phyloP scores from a whole-genome alignment of 2,113 vertebrate species.

The Ammodytes dubius region DNA sequence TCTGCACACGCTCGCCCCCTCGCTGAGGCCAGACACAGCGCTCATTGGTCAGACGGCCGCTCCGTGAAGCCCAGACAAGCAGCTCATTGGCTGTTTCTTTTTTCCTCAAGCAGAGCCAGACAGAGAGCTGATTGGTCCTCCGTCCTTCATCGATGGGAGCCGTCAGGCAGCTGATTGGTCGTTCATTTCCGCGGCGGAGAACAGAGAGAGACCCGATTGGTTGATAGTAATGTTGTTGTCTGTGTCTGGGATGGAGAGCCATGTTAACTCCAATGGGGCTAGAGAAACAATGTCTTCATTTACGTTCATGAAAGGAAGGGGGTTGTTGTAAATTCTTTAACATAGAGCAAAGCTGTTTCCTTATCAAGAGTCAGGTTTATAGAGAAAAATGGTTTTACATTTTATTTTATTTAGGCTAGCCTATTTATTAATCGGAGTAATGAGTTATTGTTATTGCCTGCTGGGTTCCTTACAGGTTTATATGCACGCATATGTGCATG shows the following conservation, averaged over 20 bases:
- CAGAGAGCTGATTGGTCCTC: slow-evolving; percentile 54
- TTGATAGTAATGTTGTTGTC: slow-evolving; percentile 82
- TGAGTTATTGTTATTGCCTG: neutral
- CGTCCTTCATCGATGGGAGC: neutral
- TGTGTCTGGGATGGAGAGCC: slow-evolving; percentile 80
- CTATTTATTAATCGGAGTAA: neutral
- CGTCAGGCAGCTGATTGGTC: slow-evolving; percentile 50
- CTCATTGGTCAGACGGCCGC: slow-evolving; percentile 76
- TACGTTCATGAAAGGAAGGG: neutral
- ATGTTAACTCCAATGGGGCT: slow-evolving; percentile 55
- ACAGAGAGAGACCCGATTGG: slow-evolving; percentile 59
- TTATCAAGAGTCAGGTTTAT: neutral
- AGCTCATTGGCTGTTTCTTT: slow-evolving; percentile 45
- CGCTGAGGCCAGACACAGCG: slow-evolving; percentile 74
- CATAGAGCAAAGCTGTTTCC: too few species aligned
- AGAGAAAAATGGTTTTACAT: too few species aligned
- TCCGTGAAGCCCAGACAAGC: slow-evolving; percentile 25
- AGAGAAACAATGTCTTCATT: slow-evolving; percentile 45
- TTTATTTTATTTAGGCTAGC: too few species aligned
- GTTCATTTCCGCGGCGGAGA: slow-evolving; percentile 61
- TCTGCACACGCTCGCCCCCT: slow-evolving; percentile 78
- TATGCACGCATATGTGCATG: slow-evolving; percentile 12
- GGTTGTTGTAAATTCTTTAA: neutral
- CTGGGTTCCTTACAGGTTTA: neutral
- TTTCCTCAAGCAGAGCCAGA: slow-evolving; percentile 44